Conservation (phyloP, 2,113 vertebrate genomes). For the Myiagra hebetior region DNA sequence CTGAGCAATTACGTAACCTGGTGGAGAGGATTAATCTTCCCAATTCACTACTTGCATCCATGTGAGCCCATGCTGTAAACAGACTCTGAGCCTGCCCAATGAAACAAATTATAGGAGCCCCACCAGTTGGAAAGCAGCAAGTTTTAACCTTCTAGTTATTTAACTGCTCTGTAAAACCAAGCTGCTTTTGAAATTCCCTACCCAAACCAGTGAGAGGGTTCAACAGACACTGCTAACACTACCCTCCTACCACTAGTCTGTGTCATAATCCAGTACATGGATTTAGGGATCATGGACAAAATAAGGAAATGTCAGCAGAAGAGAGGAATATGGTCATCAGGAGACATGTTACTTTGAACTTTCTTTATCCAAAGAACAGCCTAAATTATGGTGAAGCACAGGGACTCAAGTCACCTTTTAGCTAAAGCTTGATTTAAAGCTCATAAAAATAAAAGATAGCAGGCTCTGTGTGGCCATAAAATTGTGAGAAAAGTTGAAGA, state of each 20-base stretch:
- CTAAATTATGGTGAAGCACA: neutral
- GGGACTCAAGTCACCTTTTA: neutral
- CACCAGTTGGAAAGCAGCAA: neutral
- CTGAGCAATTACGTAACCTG: neutral
- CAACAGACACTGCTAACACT: neutral
- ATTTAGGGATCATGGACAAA: neutral
- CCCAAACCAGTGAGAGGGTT: neutral
- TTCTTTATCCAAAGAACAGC: neutral
- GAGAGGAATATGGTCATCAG: neutral
- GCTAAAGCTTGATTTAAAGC: neutral
- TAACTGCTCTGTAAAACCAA: neutral
- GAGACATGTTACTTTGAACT: neutral
- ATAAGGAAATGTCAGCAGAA: neutral
- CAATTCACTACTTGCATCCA: neutral
- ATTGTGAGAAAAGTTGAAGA: neutral
- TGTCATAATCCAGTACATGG: fast-evolving
- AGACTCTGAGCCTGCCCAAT: neutral
- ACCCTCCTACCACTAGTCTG: neutral
- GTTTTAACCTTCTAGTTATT: neutral
- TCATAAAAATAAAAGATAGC: neutral
- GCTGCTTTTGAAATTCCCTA: neutral
- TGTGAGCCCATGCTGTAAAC: neutral
- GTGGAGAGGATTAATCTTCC: conserved; percentile 2
- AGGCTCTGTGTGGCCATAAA: neutral
- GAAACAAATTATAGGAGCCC: neutral